These are phyloP conservation scores for Ophion costatus DNA, from an alignment of 2,888 invertebrate species.

Conservation along the genomic window DNA sequence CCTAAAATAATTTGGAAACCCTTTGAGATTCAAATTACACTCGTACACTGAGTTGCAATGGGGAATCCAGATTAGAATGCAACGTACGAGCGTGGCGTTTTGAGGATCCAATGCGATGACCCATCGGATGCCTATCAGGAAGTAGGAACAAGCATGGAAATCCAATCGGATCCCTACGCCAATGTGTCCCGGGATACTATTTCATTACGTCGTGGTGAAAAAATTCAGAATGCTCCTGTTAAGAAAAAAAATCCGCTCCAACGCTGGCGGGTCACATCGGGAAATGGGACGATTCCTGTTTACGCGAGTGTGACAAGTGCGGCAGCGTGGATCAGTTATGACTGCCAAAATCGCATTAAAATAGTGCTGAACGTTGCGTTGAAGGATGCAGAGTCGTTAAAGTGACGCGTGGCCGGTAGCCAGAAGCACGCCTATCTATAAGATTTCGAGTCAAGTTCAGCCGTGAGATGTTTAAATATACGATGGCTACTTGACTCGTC, in stretches of 20 bases:
- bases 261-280: neutral
- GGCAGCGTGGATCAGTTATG: slow-evolving; percentile 35
- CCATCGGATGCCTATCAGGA: no score
- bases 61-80: no score
- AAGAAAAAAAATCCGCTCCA: neutral
- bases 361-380: slow-evolving; percentile 63
- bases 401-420: slow-evolving; percentile 77
- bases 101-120: no score
- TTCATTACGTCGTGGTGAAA: no score
- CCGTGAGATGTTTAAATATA: slow-evolving; percentile 60
- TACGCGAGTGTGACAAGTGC: slow-evolving; percentile 44
- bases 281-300: slow-evolving; percentile 37
- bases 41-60: no score
- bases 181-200: no score
- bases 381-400: slow-evolving; percentile 78
- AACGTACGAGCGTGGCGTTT: no score
- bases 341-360: slow-evolving; percentile 81
- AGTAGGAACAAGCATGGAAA: no score
- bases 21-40: no score
- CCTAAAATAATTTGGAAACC: no score
- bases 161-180: no score
- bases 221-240: no score
- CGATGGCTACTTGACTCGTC: slow-evolving; percentile 42
- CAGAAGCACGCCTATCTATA: slow-evolving; percentile 68
- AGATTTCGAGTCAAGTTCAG: slow-evolving; percentile 57